These are phyloP conservation scores for Poecilia wingei DNA, from an alignment of 2,797 vertebrate genomes.

Conservation along the genomic window DNA sequence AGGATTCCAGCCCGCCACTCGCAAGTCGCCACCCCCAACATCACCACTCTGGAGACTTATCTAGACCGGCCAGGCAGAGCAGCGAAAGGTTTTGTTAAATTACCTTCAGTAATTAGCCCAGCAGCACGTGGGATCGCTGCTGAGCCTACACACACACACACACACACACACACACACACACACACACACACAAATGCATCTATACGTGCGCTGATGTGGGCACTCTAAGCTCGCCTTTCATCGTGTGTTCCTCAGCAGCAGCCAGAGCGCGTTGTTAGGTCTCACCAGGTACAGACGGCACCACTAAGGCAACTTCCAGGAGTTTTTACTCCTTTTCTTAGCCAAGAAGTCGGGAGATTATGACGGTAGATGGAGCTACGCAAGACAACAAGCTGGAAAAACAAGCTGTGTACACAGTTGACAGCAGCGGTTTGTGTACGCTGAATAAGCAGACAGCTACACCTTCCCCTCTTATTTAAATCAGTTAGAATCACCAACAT, in stretches of 20 bases:
- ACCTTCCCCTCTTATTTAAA: not conserved
- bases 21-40: conserved; percentile 6
- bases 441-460: not conserved
- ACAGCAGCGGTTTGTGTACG: not conserved
- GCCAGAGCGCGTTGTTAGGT: conserved; percentile 35
- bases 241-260: conserved; percentile 42
- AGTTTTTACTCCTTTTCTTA: conserved; percentile 29
- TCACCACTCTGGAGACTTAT: conserved; percentile 69
- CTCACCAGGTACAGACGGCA: conserved; percentile 40
- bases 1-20: conserved; percentile 6
- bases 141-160: conserved; percentile 37
- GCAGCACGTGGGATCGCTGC: conserved; percentile 42
- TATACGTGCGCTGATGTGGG: conserved; percentile 4
- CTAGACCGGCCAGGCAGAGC: conserved; percentile 77
- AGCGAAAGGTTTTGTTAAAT: conserved; percentile 75
- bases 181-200: conserved; percentile 29
- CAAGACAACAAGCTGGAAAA: conserved; percentile 1
- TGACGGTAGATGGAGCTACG: not conserved
- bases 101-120: conserved; percentile 76
- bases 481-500: not conserved
- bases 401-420: not conserved
- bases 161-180: conserved; percentile 20
- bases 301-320: conserved; percentile 29
- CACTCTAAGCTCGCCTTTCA: conserved; percentile 50
- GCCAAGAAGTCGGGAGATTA: conserved; percentile 9